Evolutionary conservation across 2,797 vertebrate species (phyloP), one percentile per base, ranked within the genome.

Genomic region (Gouania willdenowi): DNA sequence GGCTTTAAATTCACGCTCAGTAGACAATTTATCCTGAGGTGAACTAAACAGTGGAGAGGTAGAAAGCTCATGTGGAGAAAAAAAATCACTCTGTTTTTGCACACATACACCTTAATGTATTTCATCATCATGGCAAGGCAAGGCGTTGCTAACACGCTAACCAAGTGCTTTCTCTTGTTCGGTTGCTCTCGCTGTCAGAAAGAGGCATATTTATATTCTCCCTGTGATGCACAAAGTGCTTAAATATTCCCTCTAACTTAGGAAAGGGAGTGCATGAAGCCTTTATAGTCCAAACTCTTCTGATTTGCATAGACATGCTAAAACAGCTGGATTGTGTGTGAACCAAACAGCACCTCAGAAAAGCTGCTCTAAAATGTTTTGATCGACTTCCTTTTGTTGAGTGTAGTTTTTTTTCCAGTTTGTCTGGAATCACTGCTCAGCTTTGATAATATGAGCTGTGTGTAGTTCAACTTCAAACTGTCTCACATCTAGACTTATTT

Each of bases 131-230:
- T 5, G 55, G 47, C 13, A 12, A 42, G 50, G 37, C 43, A 21
- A 56, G 40, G 35, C 51, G 48, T 49, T 7, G 50, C 66, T 70
- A 59, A 68, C 65, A 53, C 16, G 11, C 29, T 30, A 17, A 38
- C 54, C 14, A 23, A 77, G 66, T 69, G 74, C 71, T 76, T 81
- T 76, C 43, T 71, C 66, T 76, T 77, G 71, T 77, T 77, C 62
- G 40, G 26, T 28, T 16, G 25, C 53, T 62, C 33, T 71, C 12
- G 7, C 50, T 67, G 72, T 80, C 62, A 59, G 23, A 16, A 23
- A 41, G 41, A 66, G 17, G 25, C 20, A 28, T 50, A 47, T 40
- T 53, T 37, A 27, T 36, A 16, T 12, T 46, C 23, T 54, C 23
- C 26, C 43, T 5, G 2, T 62, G 64, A 72, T 66, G 54, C 62